A percentile compares a stretch with the other conserved stretches of the same genome.
Conservation (phyloP, 2,888 invertebrate species). For the Lasioglossum figueresi region DNA sequence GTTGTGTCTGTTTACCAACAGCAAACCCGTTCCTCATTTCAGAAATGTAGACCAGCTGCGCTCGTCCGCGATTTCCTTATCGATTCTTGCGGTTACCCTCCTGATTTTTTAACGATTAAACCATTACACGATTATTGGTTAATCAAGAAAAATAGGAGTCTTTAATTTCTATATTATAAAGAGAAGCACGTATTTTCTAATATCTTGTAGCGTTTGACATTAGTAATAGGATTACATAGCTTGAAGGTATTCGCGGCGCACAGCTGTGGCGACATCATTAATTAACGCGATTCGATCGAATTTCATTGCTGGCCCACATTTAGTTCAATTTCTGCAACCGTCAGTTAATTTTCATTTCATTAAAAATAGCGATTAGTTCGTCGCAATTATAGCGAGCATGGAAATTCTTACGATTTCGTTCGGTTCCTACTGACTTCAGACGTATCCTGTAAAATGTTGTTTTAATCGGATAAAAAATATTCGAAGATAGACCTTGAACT, state of each 20-base stretch:
- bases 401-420: background rate
- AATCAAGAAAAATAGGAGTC: too few relatives aligned
- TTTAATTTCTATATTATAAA: background rate
- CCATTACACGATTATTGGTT: too few relatives aligned
- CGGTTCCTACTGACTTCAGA: background rate
- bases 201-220: background rate
- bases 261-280: background rate
- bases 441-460: background rate
- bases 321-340: background rate
- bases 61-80: constrained; percentile 1
- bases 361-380: background rate
- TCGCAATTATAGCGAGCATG: background rate
- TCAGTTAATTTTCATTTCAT: background rate
- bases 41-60: constrained; percentile 12
- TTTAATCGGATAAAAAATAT: background rate
- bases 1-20: constrained; percentile 28
- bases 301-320: background rate
- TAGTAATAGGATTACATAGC: background rate
- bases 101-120: background rate
- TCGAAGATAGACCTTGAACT: background rate
- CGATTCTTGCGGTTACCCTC: background rate
- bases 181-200: background rate
- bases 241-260: background rate
- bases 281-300: background rate
- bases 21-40: constrained; percentile 40